Evolutionary conservation across 2,113 vertebrate species (phyloP).

Genomic region (Platysternon megacephalum): DNA sequence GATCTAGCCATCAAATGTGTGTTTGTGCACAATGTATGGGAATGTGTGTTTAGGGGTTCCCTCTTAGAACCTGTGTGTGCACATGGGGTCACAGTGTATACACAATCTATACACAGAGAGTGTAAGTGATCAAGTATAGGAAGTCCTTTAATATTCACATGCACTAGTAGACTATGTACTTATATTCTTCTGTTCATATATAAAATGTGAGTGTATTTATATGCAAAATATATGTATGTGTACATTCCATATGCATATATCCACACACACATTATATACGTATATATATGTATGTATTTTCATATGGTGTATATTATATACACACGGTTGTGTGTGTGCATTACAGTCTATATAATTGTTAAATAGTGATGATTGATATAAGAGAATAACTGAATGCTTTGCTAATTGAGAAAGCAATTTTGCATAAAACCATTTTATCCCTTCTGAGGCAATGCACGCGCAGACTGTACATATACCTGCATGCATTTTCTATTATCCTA

Average conservation of each 20-base stretch:
- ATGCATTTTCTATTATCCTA: rapidly evolving
- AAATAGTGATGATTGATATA: not conserved
- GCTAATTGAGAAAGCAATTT: not conserved
- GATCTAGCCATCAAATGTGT: not conserved
- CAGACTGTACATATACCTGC: not conserved
- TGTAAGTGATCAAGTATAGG: not conserved
- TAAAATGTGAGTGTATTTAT: not conserved
- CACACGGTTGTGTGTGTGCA: not conserved
- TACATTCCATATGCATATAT: not conserved
- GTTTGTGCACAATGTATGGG: not conserved
- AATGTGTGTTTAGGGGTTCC: not conserved
- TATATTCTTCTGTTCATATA: not conserved
- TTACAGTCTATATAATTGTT: not conserved
- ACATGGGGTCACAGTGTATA: not conserved
- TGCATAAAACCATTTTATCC: constrained; percentile 26
- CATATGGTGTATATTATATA: not conserved
- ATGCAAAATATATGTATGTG: not conserved
- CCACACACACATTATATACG: not conserved
- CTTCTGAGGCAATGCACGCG: rapidly evolving
- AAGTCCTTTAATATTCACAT: not conserved
- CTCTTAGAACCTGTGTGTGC: constrained; percentile 6
- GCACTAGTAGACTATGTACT: not conserved
- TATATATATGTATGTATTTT: too few relatives aligned
- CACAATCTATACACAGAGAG: not conserved
- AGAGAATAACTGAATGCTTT: not conserved